Percentiles rank a stretch among this genome's conserved stretches.
Evolutionary conservation across 1,140 invertebrate species (phyloP).

Genomic region (Holotrichia oblita): DNA sequence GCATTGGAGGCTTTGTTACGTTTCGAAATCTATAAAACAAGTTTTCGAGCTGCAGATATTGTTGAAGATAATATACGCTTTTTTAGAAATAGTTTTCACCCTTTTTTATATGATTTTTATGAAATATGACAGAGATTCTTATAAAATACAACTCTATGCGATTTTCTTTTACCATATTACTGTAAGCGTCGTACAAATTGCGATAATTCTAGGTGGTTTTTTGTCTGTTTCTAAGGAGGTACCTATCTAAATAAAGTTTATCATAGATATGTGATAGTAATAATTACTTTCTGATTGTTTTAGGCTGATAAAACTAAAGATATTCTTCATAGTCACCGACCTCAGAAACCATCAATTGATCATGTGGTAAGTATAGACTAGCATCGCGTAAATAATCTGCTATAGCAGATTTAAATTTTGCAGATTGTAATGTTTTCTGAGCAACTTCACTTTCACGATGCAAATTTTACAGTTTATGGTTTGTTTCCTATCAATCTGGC

Average conservation of each 20-base stretch:
- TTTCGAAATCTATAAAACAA: background rate
- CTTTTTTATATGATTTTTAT: background rate
- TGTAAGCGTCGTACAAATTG: background rate
- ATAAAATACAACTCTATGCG: background rate
- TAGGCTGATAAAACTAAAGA: constrained; percentile 18
- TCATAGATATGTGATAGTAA: too few species aligned
- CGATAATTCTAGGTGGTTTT: background rate
- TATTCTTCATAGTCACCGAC: constrained; percentile 1
- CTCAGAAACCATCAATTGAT: background rate
- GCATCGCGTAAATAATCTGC: background rate
- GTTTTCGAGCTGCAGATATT: background rate
- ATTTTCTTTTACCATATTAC: background rate
- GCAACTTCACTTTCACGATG: background rate
- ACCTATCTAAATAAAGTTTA: too few species aligned
- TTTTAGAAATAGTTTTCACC: background rate
- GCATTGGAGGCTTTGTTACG: background rate
- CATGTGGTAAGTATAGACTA: background rate
- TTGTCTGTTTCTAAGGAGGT: background rate
- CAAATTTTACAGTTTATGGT: background rate
- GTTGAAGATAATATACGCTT: background rate
- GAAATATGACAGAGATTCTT: background rate
- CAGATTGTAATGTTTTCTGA: background rate
- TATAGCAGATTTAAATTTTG: background rate
- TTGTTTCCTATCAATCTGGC: background rate
- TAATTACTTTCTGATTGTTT: too few species aligned